Base-by-base conservation (phyloP, 2,888 invertebrate genomes). In the Scelioninae gen. 2 region DNA sequence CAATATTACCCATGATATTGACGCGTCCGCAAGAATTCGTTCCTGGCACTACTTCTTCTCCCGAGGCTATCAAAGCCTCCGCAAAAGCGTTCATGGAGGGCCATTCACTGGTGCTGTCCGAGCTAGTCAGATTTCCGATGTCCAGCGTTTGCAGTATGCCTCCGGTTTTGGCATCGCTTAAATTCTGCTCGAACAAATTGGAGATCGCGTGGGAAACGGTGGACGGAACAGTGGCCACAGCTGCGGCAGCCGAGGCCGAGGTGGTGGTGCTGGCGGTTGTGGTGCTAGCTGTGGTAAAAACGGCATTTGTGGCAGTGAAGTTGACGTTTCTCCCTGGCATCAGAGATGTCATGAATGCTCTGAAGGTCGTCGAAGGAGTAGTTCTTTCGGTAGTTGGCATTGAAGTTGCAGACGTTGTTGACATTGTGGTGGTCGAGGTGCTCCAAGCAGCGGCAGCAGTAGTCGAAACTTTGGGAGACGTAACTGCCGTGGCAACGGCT, bases 1-100 rank as follows among this genome's bases (percentile, higher is more conserved):
- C 96, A 80, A 96, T 96, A 48, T 92, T 94, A 43, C 96, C 96
- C 96, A 96, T 96, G 81, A 95, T 96, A 83, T 94, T 94, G 72
- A 93, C 91, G 33, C 94, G 90, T 67, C 93, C 94, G 84, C 96
- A 96, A 70, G 91, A 91, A 18, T 89, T 87, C 7, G 82, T 79
- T 0, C 80, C 58, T 0, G 79, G 77, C n/a, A n/a, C n/a, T n/a
- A n/a, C n/a, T 5, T 81, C 80, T 2, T 81, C 82, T 53, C 82
- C 80, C 0, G 73, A 74, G 10, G 77, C 76, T 6, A 81, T 84
- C 25, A 84, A 68, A 0, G 85, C 83, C 53, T 84, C 84, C 9
- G 85, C 85, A 69, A 82, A 83, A 25, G 81, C 79, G 1, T 83
- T 83, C 58, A 78, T 82, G 2, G 81, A 78, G 3, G 79, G 80